Base-by-base conservation (phyloP, 64 coral and sea anemone species). In the Stichodactyla helianthus region DNA sequence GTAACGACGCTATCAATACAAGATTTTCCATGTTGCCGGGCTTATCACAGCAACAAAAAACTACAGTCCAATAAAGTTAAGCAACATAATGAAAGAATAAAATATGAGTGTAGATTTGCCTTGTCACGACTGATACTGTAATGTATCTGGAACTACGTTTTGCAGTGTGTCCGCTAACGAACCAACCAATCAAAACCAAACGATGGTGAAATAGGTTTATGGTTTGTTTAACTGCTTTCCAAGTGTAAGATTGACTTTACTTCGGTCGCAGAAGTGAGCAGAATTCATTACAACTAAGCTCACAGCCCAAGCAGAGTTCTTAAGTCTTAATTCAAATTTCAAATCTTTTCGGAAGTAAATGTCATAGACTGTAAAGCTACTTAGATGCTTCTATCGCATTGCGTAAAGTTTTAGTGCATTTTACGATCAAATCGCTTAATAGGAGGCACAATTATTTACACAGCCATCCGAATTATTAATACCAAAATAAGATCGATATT, bases 381-480 rank as follows among this genome's bases (percentile, higher is more conserved):
- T 74, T 74, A 74, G 17, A 74, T 5, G 68, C 10, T 74, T 74
- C 68, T 74, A 74, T 9, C 50, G 26, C 50, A 81, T 81, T 81
- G 78, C n/a, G 78, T 20, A 81, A 81, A 52, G 78, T 6, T 54
- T 81, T 52, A 54, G 52, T 16, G 78, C 78, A 81, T 81, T 81
- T 52, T 52, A 22, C 13, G 4, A 12, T 54, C 78, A 81, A 81
- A 81, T 81, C 78, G 13, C 52, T 81, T 81, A 81, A 81, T 74
- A 74, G 22, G 27, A 74, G 8, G 8, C 17, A 27, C 68, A 22
- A 31, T 74, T 74, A 74, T 74, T 74, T 74, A 74, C 68, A 28
- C 9, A 74, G 25, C 68, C n/a, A 74, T 74, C 11, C 9, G 12
- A 74, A 74, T 74, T 31, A 74, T 74, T 31, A 74, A 74, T 74